Base-by-base conservation (phyloP, 2,113 vertebrate species). In the Talpa occidentalis region DNA sequence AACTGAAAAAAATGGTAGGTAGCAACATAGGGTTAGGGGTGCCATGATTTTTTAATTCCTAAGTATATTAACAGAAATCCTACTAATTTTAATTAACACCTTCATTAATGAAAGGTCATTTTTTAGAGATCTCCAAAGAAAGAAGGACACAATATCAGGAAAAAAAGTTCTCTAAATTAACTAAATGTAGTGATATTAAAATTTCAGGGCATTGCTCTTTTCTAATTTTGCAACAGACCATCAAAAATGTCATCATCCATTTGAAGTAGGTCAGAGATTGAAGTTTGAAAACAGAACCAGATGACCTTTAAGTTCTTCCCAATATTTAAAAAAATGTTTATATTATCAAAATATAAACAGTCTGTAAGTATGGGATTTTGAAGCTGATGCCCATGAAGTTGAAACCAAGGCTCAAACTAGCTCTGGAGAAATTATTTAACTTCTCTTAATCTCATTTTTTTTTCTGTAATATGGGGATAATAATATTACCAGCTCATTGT, bases 181-280 rank as follows among this genome's bases (percentile, higher is more conserved):
- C n/a, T 69, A 59, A 93, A 76, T 73, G 62, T n/a, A n/a, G 32
- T 86, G 49, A 49, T 17, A 85, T 70, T 78, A 73, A 79, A 49
- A 56, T 82, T 93, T 78, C 32, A 32, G 91, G 74, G 79, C 28
- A 16, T 26, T 78, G 69, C 69, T 37, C 49, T 79, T 73, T 85
- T 70, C 24, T 24, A 85, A 73, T 42, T 94, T 91, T 95, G 83
- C 90, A 95, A 56, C 10, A 82, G 84, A 95, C 81, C 42, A 92
- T 93, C 83, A 96, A 77, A 93, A 93, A 69, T 82, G 26, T 86
- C 32, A 77, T 74, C 32, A 54, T 40, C 6, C 16, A n/a, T 35
- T 62, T 66, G 22, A 93, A 95, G 44, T 12, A 42, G 26, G 26
- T 21, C 77, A 72, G 44, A 88, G 47, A 59, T 7, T 42, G 3